Evolutionary conservation across 2,797 vertebrate genomes (phyloP).

Genomic region (Gallinago nigripennis): DNA sequence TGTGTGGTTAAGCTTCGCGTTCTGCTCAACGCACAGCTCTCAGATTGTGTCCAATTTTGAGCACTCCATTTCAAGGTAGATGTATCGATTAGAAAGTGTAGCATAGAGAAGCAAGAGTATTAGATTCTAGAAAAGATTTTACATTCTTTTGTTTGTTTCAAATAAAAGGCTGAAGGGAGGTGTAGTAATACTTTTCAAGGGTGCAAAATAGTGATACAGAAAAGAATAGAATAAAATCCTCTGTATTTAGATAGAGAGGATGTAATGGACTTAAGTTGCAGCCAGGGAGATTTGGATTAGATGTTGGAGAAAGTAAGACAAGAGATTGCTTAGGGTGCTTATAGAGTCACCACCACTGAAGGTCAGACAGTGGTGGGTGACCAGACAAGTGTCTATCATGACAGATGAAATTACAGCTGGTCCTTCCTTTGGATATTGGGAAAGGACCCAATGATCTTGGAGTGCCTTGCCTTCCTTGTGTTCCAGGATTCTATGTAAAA

Average conservation of each 20-base stretch:
- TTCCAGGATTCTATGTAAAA: not conserved
- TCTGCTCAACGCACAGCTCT: not conserved
- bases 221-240: not conserved
- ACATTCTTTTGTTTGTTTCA: not conserved
- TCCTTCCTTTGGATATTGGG: not conserved
- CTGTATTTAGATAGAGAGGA: not conserved
- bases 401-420: not conserved
- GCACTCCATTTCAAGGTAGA: not conserved
- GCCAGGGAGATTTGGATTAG: not conserved
- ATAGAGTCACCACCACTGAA: not conserved
- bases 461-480: not conserved
- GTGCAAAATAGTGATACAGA: not conserved
- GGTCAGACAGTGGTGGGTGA: not conserved
- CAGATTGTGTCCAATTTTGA: not conserved
- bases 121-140: not conserved
- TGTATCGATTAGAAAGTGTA: rapidly evolving
- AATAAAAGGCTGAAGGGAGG: not conserved
- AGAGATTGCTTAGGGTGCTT: not conserved
- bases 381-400: not conserved
- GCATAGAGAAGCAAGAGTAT: rapidly evolving
- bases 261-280: not conserved
- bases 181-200: rapidly evolving
- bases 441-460: not conserved
- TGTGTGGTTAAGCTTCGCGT: not conserved
- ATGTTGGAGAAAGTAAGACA: not conserved